Percentiles rank a stretch among this genome's conserved stretches.
These are phyloP conservation scores for Scopus umbretta DNA, from an alignment of 2,113 vertebrate species.

Conservation along the genomic window DNA sequence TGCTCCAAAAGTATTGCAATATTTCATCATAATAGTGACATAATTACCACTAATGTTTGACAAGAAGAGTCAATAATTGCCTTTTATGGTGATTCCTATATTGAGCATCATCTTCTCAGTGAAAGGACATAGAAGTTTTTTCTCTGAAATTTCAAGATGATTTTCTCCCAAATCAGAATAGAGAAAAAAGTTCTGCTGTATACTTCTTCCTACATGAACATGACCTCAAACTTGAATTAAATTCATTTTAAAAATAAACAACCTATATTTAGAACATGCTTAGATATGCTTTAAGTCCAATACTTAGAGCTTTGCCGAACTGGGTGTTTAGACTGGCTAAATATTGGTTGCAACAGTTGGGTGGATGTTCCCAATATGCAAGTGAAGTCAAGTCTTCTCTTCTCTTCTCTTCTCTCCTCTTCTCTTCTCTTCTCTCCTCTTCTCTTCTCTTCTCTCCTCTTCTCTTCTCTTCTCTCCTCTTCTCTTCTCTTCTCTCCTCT, in stretches of 20 bases:
- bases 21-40: neutral
- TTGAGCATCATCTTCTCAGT: neutral
- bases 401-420: neutral
- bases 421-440: neutral
- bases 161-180: neutral
- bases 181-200: neutral
- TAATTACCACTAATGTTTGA: neutral
- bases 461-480: neutral
- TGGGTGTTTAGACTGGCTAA: neutral
- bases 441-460: neutral
- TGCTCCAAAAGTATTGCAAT: neutral
- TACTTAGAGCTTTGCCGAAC: neutral
- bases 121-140: neutral
- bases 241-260: neutral
- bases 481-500: neutral
- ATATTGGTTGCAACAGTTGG: neutral
- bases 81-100: neutral
- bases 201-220: neutral
- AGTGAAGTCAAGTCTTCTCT: neutral
- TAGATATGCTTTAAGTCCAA: neutral
- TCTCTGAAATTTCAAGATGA: neutral
- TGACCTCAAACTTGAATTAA: neutral
- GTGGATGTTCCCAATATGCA: neutral
- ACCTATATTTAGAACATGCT: neutral
- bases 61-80: neutral